These are phyloP conservation scores for Spheniscus humboldti DNA, from an alignment of 2,797 vertebrate genomes.

Conservation along the genomic window DNA sequence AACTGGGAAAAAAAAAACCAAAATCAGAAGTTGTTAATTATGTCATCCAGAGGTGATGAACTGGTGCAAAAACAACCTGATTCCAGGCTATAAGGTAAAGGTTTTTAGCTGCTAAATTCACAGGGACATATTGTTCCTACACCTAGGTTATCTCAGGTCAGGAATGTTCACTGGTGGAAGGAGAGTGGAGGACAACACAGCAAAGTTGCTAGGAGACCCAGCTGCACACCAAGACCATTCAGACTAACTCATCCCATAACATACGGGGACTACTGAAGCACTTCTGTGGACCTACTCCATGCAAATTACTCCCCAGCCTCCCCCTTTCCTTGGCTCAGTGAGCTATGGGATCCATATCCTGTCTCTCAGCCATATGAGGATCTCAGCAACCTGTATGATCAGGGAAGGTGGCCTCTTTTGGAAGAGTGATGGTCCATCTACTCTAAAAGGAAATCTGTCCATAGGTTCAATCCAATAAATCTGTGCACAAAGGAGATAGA, in stretches of 20 bases:
- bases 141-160: neutral
- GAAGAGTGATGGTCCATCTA: neutral
- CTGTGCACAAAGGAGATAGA: neutral
- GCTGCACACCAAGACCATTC: neutral
- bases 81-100: neutral
- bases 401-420: neutral
- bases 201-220: accelerated
- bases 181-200: neutral
- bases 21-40: neutral
- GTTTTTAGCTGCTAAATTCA: neutral
- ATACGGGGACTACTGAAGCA: neutral
- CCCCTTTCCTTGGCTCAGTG: neutral
- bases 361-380: neutral
- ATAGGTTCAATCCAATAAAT: neutral
- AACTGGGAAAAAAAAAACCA: neutral
- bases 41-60: neutral
- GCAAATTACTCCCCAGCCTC: neutral
- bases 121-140: neutral
- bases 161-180: neutral
- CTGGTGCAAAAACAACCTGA: neutral
- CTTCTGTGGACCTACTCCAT: neutral
- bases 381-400: neutral
- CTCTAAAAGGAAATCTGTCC: neutral
- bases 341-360: accelerated
- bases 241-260: neutral